Base-by-base conservation (phyloP, 1,140 invertebrate species). In the Drosophila saltans region DNA sequence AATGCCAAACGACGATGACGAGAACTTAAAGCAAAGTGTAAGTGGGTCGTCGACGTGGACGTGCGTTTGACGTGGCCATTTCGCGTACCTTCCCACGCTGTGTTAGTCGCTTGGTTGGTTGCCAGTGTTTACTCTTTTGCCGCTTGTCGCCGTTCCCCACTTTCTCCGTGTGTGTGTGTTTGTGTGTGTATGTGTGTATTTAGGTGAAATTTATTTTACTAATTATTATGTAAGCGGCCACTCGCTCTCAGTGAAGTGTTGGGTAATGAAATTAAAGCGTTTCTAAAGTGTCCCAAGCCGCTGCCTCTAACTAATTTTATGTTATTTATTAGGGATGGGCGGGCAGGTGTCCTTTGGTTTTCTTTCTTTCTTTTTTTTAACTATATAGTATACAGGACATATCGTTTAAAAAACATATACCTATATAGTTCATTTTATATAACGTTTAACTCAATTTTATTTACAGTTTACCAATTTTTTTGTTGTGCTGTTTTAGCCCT, bases 181-280 rank as follows among this genome's bases (percentile, higher is more conserved):
- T 82, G 2, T 52, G 7, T 52, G 21, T 52, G 21, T 7, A 6
- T 6, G 45, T 52, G 84, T 88, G 70, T 89, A 78, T 89, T 88
- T 88, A 80, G 83, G 83, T 75, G 84, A 88, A 88, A 88, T 88
- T 83, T 88, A 86, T 86, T 88, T 83, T 78, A 86, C 83, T 86
- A 86, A 86, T 86, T 86, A 88, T 89, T 84, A 88, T 88, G 83
- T 89, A 88, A 89, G 79, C 79, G 72, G 43, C 58, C 21, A 8
- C 58, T 64, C 67, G 71, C 64, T 75, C 58, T 66, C 40, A 55
- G 63, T 48, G 63, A 71, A 76, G 83, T 78, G 63, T 82, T 79
- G 43, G 52, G 43, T 83, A 86, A 86, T 86, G 83, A 88, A 88
- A 88, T 86, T 86, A 80, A 88, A 88, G 79, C 71, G 69, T 59